phyloP scores from a whole-genome alignment of 2,113 vertebrate species.

The Urocynchramus pylzowi region DNA sequence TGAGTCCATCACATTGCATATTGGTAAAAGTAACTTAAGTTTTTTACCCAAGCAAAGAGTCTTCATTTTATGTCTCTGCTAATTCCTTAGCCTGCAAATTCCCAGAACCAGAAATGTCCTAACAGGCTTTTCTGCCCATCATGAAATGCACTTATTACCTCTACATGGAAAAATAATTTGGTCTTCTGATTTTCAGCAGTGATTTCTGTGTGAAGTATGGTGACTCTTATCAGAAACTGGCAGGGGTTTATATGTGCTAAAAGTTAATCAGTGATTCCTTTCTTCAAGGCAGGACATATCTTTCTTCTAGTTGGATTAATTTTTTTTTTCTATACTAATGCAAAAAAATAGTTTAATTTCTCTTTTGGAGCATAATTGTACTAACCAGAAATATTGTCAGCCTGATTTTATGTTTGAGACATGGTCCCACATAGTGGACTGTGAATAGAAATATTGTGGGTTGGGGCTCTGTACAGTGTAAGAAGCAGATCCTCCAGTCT shows the following conservation, averaged over 20 bases:
- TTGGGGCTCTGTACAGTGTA: not conserved
- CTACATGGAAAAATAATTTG: slow-evolving; percentile 13
- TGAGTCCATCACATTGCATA: not conserved
- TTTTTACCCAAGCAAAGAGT: not conserved
- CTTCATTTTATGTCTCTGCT: not conserved
- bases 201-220: not conserved
- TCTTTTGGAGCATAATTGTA: not conserved
- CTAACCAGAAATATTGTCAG: not conserved
- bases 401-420: not conserved
- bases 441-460: not conserved
- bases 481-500: not conserved
- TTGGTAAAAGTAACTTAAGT: not conserved
- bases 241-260: not conserved
- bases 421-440: not conserved
- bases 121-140: slow-evolving; percentile 11
- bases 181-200: slow-evolving; percentile 15
- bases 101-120: not conserved
- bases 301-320: not conserved
- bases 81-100: slow-evolving; percentile 25
- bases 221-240: not conserved
- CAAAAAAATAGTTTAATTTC: not conserved
- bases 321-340: not conserved
- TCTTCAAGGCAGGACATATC: not conserved
- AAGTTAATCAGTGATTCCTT: not conserved
- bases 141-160: slow-evolving; percentile 21